Base-by-base conservation (phyloP, 2,113 vertebrate genomes). In the Cercocebus atys region DNA sequence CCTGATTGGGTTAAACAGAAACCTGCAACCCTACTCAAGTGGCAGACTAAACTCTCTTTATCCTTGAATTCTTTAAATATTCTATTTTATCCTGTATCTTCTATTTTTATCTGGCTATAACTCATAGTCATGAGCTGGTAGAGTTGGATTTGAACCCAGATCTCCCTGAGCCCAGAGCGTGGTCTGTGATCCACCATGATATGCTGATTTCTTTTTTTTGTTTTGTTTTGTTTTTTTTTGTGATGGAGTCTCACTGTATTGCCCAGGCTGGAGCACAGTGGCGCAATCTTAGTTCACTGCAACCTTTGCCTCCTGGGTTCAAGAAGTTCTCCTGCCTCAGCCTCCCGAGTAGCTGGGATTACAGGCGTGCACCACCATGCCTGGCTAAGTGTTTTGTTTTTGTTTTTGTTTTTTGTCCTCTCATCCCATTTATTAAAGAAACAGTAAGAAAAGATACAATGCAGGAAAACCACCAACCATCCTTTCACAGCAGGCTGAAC, bases 371-470 rank as follows among this genome's bases (percentile, higher is more conserved):
- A 25, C 59, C 32, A n/a, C 66, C 14, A 68, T 35, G 32, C 66
- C 32, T 13, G 7, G 66, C 14, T 68, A n/a, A 68, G 52, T 55
- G 52, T 55, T 55, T 55, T 55, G 47, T 50, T 50, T 50, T 50
- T 50, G 47, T 20, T 55, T 55, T 55, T 55, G 18, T 55, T 7
- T 55, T 55, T 55, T 55, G 82, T 88, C 97, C 92, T 96, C 96
- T 97, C 64, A 32, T 95, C 96, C 95, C 97, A 91, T 98, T 98
- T 98, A 98, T 98, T 98, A 98, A 98, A 98, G 98, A 98, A 97
- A 98, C 84, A 97, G 97, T 97, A 97, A 98, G 98, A 98, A 98
- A 98, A 97, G 97, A 97, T 98, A 98, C 98, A 98, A 96, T 83
- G 95, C 88, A 93, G 92, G 97, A 98, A 96, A 97, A 97, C 97